phyloP scores from a whole-genome alignment of 2,113 vertebrate species.

The Anoplopoma fimbria region DNA sequence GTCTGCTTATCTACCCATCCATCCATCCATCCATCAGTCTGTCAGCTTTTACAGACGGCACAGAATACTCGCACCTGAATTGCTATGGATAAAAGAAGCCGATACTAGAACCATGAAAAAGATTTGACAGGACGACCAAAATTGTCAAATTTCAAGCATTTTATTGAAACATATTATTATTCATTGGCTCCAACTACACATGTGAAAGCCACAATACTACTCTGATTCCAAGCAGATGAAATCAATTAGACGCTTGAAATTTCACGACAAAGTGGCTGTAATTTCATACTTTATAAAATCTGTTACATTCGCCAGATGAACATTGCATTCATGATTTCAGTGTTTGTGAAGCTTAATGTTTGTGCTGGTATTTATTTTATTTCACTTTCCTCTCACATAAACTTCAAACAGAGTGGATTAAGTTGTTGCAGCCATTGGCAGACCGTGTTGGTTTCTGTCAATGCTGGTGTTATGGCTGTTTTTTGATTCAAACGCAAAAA shows the following conservation, averaged over 20 bases:
- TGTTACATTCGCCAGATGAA: neutral
- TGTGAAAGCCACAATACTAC: conserved; percentile 8
- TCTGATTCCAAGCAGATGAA: conserved; percentile 30
- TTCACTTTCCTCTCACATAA: neutral
- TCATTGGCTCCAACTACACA: neutral
- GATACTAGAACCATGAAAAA: neutral
- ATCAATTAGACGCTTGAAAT: conserved; percentile 2
- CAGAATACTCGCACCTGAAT: neutral
- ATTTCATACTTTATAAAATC: conserved; percentile 37
- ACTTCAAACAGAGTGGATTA: conserved; percentile 7
- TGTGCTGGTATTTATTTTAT: neutral
- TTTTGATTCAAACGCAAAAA: neutral
- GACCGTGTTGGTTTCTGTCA: conserved; percentile 24
- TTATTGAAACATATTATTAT: conserved; percentile 1
- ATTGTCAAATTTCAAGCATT: neutral
- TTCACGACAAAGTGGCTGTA: conserved; percentile 24
- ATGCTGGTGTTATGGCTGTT: neutral
- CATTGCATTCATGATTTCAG: conserved; percentile 22
- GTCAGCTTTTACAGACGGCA: conserved; percentile 22
- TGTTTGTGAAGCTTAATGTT: conserved; percentile 13
- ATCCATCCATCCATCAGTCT: conserved; percentile 2
- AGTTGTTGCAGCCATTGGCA: neutral
- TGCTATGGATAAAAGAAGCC: neutral
- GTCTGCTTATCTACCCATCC: conserved; percentile 21
- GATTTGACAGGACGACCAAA: neutral